Percentiles rank a stretch among this genome's conserved stretches.
These are phyloP conservation scores for Sphaerodactylus townsendi DNA, from an alignment of 2,113 vertebrate genomes.

Conservation along the genomic window DNA sequence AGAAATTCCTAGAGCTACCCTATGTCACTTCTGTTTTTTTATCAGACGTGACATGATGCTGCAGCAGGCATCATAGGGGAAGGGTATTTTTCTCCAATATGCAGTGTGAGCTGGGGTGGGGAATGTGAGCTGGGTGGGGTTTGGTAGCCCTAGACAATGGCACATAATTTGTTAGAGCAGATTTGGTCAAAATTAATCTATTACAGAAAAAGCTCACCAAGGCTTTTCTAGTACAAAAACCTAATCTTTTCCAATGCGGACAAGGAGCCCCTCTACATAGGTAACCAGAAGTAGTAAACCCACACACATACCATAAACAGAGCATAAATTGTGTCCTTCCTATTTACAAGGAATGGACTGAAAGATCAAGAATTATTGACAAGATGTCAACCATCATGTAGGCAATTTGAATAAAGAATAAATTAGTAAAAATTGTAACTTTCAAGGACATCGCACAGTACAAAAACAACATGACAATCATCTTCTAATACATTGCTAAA, in stretches of 20 bases:
- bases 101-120: too few species aligned
- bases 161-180: background rate
- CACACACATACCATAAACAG: background rate
- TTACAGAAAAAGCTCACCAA: background rate
- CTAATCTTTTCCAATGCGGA: background rate
- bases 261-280: background rate
- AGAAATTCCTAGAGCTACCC: too few species aligned
- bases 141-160: too few species aligned
- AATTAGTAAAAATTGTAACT: background rate
- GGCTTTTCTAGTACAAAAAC: background rate
- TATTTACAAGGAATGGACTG: background rate
- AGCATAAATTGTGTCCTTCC: background rate
- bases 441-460: background rate
- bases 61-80: too few species aligned
- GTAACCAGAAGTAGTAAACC: background rate
- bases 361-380: background rate
- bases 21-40: too few species aligned
- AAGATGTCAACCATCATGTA: background rate
- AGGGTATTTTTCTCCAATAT: too few species aligned
- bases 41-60: too few species aligned
- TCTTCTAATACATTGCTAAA: background rate
- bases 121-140: too few species aligned
- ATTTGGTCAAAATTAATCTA: background rate
- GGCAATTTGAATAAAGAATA: constrained; percentile 22
- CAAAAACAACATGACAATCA: background rate